Percentiles rank a stretch among this genome's conserved stretches.
phyloP scores from a whole-genome alignment of 2,797 vertebrate genomes.

The Gambelia wislizenii region DNA sequence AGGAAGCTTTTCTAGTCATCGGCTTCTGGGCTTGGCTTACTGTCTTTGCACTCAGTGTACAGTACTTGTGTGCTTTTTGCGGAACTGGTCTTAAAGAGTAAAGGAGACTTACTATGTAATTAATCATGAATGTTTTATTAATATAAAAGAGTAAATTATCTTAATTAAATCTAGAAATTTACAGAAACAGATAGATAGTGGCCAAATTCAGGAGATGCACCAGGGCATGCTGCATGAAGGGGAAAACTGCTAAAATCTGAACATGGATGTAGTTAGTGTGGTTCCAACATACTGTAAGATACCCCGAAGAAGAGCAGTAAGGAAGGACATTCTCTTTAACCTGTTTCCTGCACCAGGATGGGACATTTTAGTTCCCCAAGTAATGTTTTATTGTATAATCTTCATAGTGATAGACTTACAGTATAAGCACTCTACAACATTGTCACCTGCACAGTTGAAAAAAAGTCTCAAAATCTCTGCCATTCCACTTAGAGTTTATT shows the following conservation, averaged over 20 bases:
- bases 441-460: too few species aligned
- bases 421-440: too few species aligned
- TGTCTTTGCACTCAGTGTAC: not conserved
- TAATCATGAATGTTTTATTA: not conserved
- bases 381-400: too few species aligned
- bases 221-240: not conserved
- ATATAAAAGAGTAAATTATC: not conserved
- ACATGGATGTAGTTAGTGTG: not conserved
- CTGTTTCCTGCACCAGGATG: too few species aligned
- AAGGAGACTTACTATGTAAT: slow-evolving; percentile 3
- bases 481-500: too few species aligned
- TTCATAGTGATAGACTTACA: too few species aligned
- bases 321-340: not conserved
- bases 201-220: not conserved
- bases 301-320: not conserved
- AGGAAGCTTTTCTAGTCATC: slow-evolving; percentile 3
- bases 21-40: slow-evolving; percentile 36
- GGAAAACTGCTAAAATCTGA: not conserved
- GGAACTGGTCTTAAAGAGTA: not conserved
- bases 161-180: slow-evolving; percentile 2
- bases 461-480: too few species aligned
- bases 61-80: not conserved
- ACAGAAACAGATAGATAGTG: not conserved
- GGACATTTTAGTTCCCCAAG: too few species aligned
- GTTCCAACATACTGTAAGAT: not conserved